These are phyloP conservation scores for Acanthococcus lagerstroemiae DNA, from an alignment of 2,888 invertebrate species.

Conservation along the genomic window DNA sequence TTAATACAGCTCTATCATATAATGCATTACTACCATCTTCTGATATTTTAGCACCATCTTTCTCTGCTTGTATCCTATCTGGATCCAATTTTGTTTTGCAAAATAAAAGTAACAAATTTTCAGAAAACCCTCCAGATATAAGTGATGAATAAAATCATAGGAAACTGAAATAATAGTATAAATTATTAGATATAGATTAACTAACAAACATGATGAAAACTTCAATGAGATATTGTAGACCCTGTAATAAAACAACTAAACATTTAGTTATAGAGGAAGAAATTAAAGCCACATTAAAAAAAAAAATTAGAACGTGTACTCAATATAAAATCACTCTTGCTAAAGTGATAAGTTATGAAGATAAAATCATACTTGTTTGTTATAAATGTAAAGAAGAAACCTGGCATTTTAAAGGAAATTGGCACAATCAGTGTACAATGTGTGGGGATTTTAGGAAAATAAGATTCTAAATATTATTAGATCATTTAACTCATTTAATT, in stretches of 20 bases:
- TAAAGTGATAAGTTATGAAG: too few relatives aligned
- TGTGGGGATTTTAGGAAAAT: not conserved
- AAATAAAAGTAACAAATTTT: not conserved
- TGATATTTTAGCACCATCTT: not conserved
- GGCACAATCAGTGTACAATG: not conserved
- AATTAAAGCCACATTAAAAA: not conserved
- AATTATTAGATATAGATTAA: too few relatives aligned
- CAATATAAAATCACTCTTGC: too few relatives aligned
- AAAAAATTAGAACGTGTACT: conserved; percentile 1
- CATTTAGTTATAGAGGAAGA: not conserved
- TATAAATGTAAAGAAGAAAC: not conserved
- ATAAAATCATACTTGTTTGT: not conserved
- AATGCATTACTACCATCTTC: not conserved
- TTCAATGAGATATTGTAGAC: not conserved
- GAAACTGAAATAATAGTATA: not conserved
- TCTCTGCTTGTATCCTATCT: not conserved
- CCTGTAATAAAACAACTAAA: not conserved
- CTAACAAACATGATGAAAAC: too few relatives aligned
- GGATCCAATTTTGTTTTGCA: not conserved
- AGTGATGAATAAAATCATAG: not conserved
- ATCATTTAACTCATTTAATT: not conserved
- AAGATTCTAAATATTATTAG: not conserved
- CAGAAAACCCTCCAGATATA: too few relatives aligned
- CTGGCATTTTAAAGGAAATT: not conserved
- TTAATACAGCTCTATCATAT: not conserved